Evolutionary conservation across 2,113 vertebrate genomes (phyloP).

Genomic region (Brachyhypopomus gauderio): DNA sequence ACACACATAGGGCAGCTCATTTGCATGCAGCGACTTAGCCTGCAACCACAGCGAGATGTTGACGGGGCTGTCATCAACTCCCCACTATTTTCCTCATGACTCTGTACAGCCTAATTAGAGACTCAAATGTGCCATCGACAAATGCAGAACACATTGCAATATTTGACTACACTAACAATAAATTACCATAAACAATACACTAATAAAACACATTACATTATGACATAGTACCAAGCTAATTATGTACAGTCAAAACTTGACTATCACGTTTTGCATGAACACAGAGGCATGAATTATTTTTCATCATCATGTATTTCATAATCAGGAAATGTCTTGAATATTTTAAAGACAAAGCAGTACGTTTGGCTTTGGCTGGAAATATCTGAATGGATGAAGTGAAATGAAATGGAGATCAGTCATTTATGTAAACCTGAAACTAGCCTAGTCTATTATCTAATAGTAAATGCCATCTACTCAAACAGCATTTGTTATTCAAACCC

Average conservation of each 20-base stretch:
- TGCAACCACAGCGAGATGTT: conserved; percentile 70
- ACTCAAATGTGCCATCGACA: conserved; percentile 70
- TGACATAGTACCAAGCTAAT: conserved; percentile 67
- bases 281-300: conserved; percentile 40
- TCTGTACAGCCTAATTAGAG: conserved; percentile 74
- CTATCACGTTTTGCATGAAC: conserved; percentile 49
- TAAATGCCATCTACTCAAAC: neutral
- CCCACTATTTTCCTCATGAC: conserved; percentile 65
- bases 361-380: conserved; percentile 8
- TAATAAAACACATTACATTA: conserved; percentile 63
- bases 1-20: conserved; percentile 55
- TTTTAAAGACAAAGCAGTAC: conserved; percentile 14
- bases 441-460: neutral
- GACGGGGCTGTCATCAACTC: conserved; percentile 79
- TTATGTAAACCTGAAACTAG: neutral
- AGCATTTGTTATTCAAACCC: neutral
- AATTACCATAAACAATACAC: conserved; percentile 78
- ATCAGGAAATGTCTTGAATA: conserved; percentile 1
- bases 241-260: conserved; percentile 70
- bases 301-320: conserved; percentile 32
- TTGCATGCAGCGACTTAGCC: conserved; percentile 51
- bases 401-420: neutral
- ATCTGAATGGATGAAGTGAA: neutral
- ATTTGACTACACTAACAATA: conserved; percentile 80
- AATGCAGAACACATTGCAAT: conserved; percentile 69